Base-by-base conservation (phyloP, 2,888 invertebrate genomes). In the Acanthococcus lagerstroemiae region DNA sequence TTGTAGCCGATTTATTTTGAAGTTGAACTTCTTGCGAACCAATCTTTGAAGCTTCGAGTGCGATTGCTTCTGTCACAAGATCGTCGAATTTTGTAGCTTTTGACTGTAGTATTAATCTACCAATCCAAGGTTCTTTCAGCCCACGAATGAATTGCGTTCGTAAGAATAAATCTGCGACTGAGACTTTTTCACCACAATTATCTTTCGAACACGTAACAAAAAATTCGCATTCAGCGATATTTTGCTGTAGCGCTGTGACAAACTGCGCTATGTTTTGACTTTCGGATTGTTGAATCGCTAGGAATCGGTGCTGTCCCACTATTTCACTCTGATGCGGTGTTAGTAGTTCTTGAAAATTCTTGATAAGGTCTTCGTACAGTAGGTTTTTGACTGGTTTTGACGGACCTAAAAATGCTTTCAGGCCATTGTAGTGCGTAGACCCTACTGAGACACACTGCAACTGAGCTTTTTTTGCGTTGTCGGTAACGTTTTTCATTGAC, bases 391-490 rank as follows among this genome's bases (percentile, higher is more conserved):
- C 45, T 50, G 63, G 50, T 19, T 55, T 55, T 26, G 15, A 9
- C 7, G 27, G 7, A 44, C 56, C 56, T 2, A 56, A 37, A 22
- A 21, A 56, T 22, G 56, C 48, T 48, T 66, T 26, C 30, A 66
- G 45, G 25, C 19, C 48, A 48, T 68, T 69, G 30, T 68, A 69
- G 50, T 69, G 69, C 6, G n/a, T 30, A 17, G 46, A 25, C 4
- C 69, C 69, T 4, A 69, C 67, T 25, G 68, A 69, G 19, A 50
- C 30, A 37, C 57, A 46, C 15, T 66, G 58, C 15, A 68, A 21
- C 46, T 68, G 68, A 26, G 66, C 67, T 44, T 65, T 67, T 21
- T 61, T 68, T 15, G 24, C 45, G 30, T 68, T 46, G 21, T 61
- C 45, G 12, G 60, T 52, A 26, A 68, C 63, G 19, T 55, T 48